These are phyloP conservation scores for Thamnophis elegans DNA, from an alignment of 2,797 vertebrate genomes.

Conservation along the genomic window DNA sequence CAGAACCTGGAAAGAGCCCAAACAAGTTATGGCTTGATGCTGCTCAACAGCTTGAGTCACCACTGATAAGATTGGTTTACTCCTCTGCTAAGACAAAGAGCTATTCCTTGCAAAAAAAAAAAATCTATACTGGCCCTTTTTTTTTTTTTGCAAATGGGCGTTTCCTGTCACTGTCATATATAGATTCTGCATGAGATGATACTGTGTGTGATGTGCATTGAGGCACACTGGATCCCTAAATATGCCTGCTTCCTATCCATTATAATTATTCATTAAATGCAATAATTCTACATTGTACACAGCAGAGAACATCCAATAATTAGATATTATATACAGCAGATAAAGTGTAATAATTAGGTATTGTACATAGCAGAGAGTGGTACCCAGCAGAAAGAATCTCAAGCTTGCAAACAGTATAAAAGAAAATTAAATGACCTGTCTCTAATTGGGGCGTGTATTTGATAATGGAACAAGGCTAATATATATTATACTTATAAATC, in stretches of 20 bases:
- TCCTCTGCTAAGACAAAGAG: not conserved
- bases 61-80: not conserved
- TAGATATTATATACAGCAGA: not conserved
- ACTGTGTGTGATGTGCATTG: not conserved
- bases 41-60: not conserved
- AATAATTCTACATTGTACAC: not conserved
- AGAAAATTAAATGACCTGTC: not conserved
- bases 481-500: not conserved
- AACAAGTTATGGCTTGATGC: not conserved
- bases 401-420: not conserved
- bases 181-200: not conserved
- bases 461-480: not conserved
- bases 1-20: not conserved
- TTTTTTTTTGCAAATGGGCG: not conserved
- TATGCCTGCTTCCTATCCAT: not conserved
- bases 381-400: not conserved
- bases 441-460: not conserved
- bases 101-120: too few species aligned
- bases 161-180: not conserved
- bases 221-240: not conserved
- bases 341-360: not conserved
- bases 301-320: not conserved
- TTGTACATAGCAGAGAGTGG: not conserved
- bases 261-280: not conserved
- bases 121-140: not conserved